phyloP scores from a whole-genome alignment of 1,140 invertebrate species.

The Leptopilina boulardi region DNA sequence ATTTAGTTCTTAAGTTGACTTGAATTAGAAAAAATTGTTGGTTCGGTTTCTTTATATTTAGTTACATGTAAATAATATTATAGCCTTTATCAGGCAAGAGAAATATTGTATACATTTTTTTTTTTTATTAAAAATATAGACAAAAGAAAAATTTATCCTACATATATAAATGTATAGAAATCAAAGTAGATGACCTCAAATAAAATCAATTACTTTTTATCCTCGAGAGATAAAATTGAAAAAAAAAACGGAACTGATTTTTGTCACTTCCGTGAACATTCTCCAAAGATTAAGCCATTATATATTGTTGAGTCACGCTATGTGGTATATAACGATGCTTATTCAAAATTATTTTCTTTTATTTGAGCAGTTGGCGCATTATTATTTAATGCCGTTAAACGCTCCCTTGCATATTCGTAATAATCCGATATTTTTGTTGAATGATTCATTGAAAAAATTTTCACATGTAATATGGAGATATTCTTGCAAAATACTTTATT shows the following conservation, averaged over 20 bases:
- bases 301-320: slow-evolving; percentile 7
- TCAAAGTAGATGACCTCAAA: background rate
- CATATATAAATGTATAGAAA: background rate
- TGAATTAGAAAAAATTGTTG: background rate
- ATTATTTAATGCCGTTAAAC: background rate
- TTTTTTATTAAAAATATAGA: too few relatives aligned
- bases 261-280: slow-evolving; percentile 10
- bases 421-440: background rate
- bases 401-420: background rate
- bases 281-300: background rate
- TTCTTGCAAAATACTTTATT: too few relatives aligned
- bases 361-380: background rate
- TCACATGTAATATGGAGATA: too few relatives aligned
- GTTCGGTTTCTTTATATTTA: background rate
- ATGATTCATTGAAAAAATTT: background rate
- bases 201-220: background rate
- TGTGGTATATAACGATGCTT: background rate
- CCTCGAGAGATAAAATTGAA: slow-evolving; percentile 9
- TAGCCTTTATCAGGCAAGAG: background rate
- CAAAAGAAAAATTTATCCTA: background rate
- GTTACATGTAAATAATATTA: background rate
- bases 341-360: slow-evolving; percentile 22
- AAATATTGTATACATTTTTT: background rate
- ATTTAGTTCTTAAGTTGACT: background rate
- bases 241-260: background rate